Base-by-base conservation (phyloP, 30 jellyfish, hydroid and myxozoan genomes). In the Catostylus mosaicus region DNA sequence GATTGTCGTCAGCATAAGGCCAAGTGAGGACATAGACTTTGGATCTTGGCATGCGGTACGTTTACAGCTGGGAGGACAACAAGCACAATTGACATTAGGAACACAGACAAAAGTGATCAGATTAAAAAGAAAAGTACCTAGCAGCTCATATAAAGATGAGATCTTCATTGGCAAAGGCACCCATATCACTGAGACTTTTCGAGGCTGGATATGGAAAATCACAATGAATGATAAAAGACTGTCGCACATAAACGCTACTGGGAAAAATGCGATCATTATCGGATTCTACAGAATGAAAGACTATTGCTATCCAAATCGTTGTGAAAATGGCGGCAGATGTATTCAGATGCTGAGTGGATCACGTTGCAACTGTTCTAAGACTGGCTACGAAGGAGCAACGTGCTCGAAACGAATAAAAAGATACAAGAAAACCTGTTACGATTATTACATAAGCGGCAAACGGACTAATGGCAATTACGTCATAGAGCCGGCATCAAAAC, bases 281-380 rank as follows among this genome's bases (percentile, higher is more conserved):
- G 84, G 83, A 0, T 33, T n/a, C 23, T 88, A 90, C 45, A 46
- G 62, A 59, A 94, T 88, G 88, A 61, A 34, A 9, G 99, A 94
- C 51, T 64, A 32, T 24, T 94, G 99, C 43, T 94, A 70, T 56
- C 99, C 99, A 34, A 88, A 83, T 47, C 94, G 88, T 8, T 94
- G 99, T 85, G 79, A 75, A 26, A 84, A 94, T 47, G 64, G 74
- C 18, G 91, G 94, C 48, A 79, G 75, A 27, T 94, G 99, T 65
- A 35, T 89, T 26, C 99, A 94, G 83, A 45, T 71, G 31, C 43
- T 24, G 34, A 62, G 46, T 4, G 90, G 83, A 19, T 54, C 84
- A 34, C 82, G 50, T 38, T 94, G 99, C 61, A 64, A 88, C 62
- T 94, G 99, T 45, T 68, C 88, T n/a, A 61, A 26, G 30, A 82